Percentiles rank a stretch among this genome's conserved stretches.
Evolutionary conservation across 2,888 invertebrate genomes (phyloP).

Genomic region (Lottia scabra): DNA sequence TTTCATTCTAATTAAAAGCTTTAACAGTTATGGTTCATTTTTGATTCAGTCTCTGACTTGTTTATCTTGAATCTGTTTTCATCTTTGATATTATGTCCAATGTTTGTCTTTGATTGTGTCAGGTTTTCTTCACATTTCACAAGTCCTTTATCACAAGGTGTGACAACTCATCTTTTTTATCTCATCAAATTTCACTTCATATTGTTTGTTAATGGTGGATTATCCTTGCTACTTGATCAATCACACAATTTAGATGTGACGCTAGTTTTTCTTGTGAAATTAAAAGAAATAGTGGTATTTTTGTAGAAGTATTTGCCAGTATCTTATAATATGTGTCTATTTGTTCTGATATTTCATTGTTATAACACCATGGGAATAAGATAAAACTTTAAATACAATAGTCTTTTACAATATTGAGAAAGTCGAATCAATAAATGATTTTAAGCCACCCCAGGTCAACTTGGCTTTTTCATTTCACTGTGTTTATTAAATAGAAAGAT

Average conservation of each 20-base stretch:
- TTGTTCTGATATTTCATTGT: too few species aligned
- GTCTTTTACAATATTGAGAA: too few species aligned
- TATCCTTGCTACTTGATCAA: not conserved
- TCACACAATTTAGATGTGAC: not conserved
- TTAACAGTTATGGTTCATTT: not conserved
- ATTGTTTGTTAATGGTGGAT: slow-evolving; percentile 4
- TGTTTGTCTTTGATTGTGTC: slow-evolving; percentile 1
- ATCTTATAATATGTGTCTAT: too few species aligned
- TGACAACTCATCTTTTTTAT: not conserved
- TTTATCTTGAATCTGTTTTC: not conserved
- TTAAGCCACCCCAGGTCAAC: too few species aligned
- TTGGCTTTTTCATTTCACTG: too few species aligned
- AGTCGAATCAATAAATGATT: too few species aligned
- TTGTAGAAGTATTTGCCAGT: too few species aligned
- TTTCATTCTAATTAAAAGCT: too few species aligned
- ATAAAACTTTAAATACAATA: too few species aligned
- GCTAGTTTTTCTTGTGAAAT: not conserved
- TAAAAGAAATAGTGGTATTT: too few species aligned
- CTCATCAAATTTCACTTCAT: not conserved
- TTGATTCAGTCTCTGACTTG: not conserved
- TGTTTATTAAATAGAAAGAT: too few species aligned
- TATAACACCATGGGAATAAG: too few species aligned
- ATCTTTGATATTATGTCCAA: slow-evolving; percentile 4
- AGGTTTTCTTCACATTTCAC: slow-evolving; percentile 1
- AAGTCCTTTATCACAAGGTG: not conserved